Evolutionary conservation across 2,113 vertebrate species (phyloP), one percentile per base, ranked within the genome.

Genomic region (Holacanthus passer): DNA sequence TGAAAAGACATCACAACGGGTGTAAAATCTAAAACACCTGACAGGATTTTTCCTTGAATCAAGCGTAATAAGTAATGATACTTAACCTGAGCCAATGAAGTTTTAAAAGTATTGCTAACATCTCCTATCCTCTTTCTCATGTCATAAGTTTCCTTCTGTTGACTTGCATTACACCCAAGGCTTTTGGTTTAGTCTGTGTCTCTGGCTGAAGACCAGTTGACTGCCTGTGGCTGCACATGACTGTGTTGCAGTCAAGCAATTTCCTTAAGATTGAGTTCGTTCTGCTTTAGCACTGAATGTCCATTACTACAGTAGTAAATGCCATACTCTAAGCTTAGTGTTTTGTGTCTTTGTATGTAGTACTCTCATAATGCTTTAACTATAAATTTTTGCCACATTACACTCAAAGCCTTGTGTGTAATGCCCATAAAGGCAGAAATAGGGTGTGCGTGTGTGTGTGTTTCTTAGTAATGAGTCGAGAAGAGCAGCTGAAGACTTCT

Each of bases 341-440:
- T 72, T 77, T 29, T 19, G 12, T 53, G 31, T 50, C 1, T 65
- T 47, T 62, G 2, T 16, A 11, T 74, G 27, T 1, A 52, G 19
- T 48, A 8, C 11, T n/a, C 2, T 70, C 9, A 37, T 68, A 31
- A 13, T 43, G 14, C 47, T 64, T 60, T 24, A 58, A 29, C 39
- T 24, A 1, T 24, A 52, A 62, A 43, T 31, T 16, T n/a, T 64
- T 47, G 9, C 10, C 17, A 17, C 14, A 47, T 69, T 50, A 27
- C 16, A n/a, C 7, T 32, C 3, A 68, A 87, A 93, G 90, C 87
- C 77, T 89, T 91, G 94, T 88, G 89, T 95, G 90, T 94, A 86
- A 79, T 93, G 85, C 62, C 58, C 35, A 4, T 43, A 24, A 77
- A 90, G 58, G 52, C 72, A 56, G 48, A 73, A 64, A 76, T 91